Conservation (phyloP, 2,113 vertebrate species). For the Tyto alba region DNA sequence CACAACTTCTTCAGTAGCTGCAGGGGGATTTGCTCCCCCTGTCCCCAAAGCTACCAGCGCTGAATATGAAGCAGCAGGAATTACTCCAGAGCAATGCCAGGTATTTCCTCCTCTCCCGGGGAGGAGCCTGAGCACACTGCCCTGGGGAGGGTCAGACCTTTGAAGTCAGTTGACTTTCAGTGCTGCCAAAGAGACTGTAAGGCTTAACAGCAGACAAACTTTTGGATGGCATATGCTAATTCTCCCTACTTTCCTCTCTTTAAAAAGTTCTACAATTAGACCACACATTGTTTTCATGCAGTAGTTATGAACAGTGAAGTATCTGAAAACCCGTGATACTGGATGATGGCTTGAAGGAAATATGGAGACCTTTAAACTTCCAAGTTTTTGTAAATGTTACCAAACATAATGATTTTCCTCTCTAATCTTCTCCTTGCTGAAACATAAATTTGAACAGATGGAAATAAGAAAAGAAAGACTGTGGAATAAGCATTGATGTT, state of each 20-base stretch:
- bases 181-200: background rate
- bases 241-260: conserved; percentile 22
- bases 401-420: background rate
- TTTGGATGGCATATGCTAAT: conserved; percentile 17
- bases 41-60: background rate
- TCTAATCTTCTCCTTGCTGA: background rate
- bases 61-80: background rate
- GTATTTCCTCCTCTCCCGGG: background rate
- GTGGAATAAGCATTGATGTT: background rate
- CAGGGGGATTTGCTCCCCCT: background rate
- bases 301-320: background rate
- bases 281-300: background rate
- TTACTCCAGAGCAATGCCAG: background rate
- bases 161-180: background rate
- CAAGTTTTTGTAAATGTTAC: background rate
- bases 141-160: background rate
- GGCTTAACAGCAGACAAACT: background rate
- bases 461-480: background rate
- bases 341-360: background rate
- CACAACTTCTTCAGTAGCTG: background rate
- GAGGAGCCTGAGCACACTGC: background rate
- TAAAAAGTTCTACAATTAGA: conserved; percentile 55
- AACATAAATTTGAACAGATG: background rate
- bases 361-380: background rate
- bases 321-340: background rate